Base-by-base conservation (phyloP, 2,888 invertebrate species). In the Sesia apiformis region DNA sequence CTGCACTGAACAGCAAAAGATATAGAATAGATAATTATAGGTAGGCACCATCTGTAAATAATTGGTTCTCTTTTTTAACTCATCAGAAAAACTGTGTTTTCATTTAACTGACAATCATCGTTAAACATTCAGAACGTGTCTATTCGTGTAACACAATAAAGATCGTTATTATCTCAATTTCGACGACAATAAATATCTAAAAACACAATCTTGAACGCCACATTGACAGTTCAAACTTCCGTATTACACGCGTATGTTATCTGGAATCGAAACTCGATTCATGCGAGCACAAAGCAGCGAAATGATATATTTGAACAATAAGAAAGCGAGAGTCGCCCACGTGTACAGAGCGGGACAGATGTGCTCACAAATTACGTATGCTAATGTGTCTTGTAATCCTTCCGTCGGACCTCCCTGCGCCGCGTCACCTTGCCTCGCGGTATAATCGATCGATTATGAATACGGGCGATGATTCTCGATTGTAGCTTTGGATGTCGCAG, bases 351-450 rank as follows among this genome's bases (percentile, higher is more conserved):
- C 43, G 65, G 70, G 73, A 71, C 81, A 81, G 78, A 76, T 81
- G 78, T 78, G 74, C 72, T 78, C 80, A 78, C 79, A 76, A 82
- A 87, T 88, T 86, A 87, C 80, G 81, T 86, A 89, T 88, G 88
- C 70, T 83, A 89, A 88, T 88, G 78, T 74, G 64, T 63, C 70
- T 75, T 78, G 83, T 81, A 82, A 86, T 85, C 84, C 85, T 84
- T 84, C 82, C 81, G 83, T 78, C 77, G 78, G 86, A 85, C 88
- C 84, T 82, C 85, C 82, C 76, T 65, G 72, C 59, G 63, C 61
- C 64, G 64, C 72, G 72, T 69, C 73, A 71, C 70, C 74, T 70
- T 68, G 74, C 72, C 72, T 72, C 73, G 63, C 58, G 64, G 70
- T 62, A 76, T 76, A 80, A 77, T 81, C 80, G 78, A 82, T 84